phyloP scores from a whole-genome alignment of 2,888 invertebrate genomes.

The Acrocyrtus sp. region DNA sequence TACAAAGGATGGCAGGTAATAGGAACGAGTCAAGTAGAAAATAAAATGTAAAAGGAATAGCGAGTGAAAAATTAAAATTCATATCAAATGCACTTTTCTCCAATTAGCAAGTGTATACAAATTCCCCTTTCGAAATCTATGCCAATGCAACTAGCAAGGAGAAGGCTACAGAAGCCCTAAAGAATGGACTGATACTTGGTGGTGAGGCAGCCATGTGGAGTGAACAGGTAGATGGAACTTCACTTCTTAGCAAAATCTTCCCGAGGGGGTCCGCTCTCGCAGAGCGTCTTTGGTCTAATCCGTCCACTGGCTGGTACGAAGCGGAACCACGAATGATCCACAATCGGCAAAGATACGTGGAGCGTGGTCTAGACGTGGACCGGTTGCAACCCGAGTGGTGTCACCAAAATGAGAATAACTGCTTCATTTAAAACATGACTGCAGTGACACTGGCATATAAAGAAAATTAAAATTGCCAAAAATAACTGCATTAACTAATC shows the following conservation, averaged over 20 bases:
- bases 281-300: conserved; percentile 62
- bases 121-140: conserved; percentile 74
- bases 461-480: background rate
- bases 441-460: background rate
- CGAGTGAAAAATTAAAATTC: background rate
- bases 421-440: conserved; percentile 44
- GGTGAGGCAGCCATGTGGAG: conserved; percentile 88
- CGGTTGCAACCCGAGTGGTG: conserved; percentile 63
- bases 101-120: conserved; percentile 74
- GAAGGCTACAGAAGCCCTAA: conserved; percentile 44
- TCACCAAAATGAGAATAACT: conserved; percentile 58
- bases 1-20: conserved; percentile 85
- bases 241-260: conserved; percentile 58
- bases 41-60: background rate
- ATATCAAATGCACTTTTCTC: conserved; percentile 3
- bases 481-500: too few species aligned
- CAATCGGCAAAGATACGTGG: conserved; percentile 54
- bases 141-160: conserved; percentile 48
- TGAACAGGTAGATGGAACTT: conserved; percentile 72
- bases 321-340: conserved; percentile 61
- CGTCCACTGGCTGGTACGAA: conserved; percentile 50
- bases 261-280: conserved; percentile 60
- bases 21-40: too few species aligned
- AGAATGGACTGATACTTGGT: conserved; percentile 70
- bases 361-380: conserved; percentile 55